These are phyloP conservation scores for Panonychus citri DNA, from an alignment of 1,140 invertebrate species.

Conservation along the genomic window DNA sequence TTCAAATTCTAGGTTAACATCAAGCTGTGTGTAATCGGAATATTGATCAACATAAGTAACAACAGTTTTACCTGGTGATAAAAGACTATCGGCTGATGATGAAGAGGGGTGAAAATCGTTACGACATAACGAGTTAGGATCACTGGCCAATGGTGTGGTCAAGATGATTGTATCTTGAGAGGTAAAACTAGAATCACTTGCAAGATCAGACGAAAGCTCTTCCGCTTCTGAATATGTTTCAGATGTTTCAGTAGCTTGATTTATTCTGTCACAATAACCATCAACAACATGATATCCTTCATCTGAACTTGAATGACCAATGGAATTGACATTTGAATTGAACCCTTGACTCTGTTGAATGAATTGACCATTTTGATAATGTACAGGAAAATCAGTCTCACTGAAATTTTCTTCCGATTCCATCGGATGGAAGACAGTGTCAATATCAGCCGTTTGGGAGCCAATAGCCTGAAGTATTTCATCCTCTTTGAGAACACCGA, in stretches of 20 bases:
- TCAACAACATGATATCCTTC: neutral
- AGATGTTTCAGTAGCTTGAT: neutral
- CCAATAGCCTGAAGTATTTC: constrained; percentile 11
- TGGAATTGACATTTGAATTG: neutral
- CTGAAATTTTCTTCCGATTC: neutral
- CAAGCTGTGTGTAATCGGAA: neutral
- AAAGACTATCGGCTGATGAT: neutral
- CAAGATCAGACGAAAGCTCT: constrained; percentile 3
- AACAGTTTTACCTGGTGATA: neutral
- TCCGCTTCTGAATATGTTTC: constrained; percentile 2
- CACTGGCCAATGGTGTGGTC: neutral
- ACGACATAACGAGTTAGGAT: neutral
- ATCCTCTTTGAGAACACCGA: constrained; percentile 11
- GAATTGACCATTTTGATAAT: neutral
- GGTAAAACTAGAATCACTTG: constrained; percentile 10
- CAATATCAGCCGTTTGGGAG: constrained; percentile 1
- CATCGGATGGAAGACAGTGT: constrained; percentile 1
- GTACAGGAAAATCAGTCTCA: neutral
- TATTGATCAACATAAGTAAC: neutral
- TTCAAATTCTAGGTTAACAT: neutral
- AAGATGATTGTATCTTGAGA: constrained; percentile 12
- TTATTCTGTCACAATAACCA: neutral
- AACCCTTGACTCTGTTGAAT: too few species aligned
- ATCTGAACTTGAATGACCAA: neutral
- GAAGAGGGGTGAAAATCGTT: neutral